phyloP scores from a whole-genome alignment of 2,888 invertebrate genomes.

The Stictocephala bisonia region DNA sequence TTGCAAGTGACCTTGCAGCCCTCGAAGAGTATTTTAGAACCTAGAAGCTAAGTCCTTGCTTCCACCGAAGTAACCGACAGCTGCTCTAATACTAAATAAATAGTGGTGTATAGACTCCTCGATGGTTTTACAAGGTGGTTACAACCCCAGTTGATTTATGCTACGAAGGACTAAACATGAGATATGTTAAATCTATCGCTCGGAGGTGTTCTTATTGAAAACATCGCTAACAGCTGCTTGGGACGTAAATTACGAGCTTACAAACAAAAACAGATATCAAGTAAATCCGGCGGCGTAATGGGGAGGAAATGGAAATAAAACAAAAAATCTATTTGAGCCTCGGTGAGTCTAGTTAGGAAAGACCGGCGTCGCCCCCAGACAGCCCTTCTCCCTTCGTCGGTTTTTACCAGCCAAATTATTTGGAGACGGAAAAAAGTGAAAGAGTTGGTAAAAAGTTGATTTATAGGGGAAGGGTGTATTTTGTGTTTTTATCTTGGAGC shows the following conservation, averaged over 20 bases:
- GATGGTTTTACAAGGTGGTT: no score
- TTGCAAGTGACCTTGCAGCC: no score
- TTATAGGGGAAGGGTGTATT: constrained; percentile 34
- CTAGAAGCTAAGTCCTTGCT: no score
- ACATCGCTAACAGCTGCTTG: neutral
- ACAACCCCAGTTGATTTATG: no score
- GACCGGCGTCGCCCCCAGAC: constrained; percentile 15
- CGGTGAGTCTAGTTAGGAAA: constrained; percentile 26
- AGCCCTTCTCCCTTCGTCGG: constrained; percentile 1
- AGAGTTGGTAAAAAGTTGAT: constrained; percentile 36
- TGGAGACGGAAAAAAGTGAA: constrained; percentile 33
- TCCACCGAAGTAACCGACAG: no score
- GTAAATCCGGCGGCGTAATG: constrained; percentile 21
- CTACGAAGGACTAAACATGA: no score
- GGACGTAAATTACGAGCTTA: neutral
- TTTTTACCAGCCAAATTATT: constrained; percentile 36
- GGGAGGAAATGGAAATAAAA: constrained; percentile 24
- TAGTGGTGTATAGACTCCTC: no score
- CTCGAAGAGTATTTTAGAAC: no score
- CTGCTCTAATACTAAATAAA: no score
- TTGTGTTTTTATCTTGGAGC: constrained; percentile 37
- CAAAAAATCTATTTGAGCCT: constrained; percentile 35
- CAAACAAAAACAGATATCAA: constrained; percentile 9
- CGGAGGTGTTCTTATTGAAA: constrained; percentile 8
- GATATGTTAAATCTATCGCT: no score